phyloP scores from a whole-genome alignment of 2,888 invertebrate genomes.

The Blomia tropicalis region DNA sequence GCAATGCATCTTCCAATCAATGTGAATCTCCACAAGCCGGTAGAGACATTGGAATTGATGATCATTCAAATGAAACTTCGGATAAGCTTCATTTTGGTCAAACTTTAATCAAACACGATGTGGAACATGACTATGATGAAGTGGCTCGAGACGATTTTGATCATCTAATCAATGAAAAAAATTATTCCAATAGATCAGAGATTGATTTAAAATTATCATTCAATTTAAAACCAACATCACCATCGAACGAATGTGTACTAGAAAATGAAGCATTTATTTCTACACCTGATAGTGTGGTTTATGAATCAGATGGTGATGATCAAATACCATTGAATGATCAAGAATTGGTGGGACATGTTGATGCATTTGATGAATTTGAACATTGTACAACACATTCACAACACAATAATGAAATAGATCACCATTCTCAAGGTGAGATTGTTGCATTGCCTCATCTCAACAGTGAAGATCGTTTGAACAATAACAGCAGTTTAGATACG shows the following conservation, averaged over 20 bases:
- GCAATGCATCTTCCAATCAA: background rate
- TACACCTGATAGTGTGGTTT: slow-evolving; percentile 1
- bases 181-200: background rate
- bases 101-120: background rate
- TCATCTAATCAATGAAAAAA: background rate
- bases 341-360: background rate
- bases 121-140: slow-evolving; percentile 14
- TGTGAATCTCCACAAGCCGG: no score
- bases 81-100: no score
- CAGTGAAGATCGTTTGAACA: slow-evolving; percentile 18
- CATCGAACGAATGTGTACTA: background rate
- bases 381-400: background rate
- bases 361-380: background rate
- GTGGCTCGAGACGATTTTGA: slow-evolving; percentile 4
- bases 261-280: background rate
- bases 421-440: background rate
- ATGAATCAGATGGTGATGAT: background rate
- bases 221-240: background rate
- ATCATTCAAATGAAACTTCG: background rate
- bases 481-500: slow-evolving; percentile 11
- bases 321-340: background rate
- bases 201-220: background rate
- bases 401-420: background rate
- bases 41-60: background rate
- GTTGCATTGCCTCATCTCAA: slow-evolving; percentile 6